These are phyloP conservation scores for Melikaiella ostensackeni DNA, from an alignment of 2,888 invertebrate species.

Conservation along the genomic window DNA sequence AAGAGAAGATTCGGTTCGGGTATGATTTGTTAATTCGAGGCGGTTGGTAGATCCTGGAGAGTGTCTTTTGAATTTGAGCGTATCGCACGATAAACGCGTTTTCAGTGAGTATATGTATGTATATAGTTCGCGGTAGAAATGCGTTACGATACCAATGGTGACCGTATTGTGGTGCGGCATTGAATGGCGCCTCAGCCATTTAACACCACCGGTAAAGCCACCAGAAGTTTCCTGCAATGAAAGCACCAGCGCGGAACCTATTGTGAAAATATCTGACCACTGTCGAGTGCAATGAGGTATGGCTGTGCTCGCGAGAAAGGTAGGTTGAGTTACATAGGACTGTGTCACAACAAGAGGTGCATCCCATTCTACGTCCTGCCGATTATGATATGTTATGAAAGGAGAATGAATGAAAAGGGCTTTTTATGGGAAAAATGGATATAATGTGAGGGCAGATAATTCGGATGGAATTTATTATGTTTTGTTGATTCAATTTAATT, in stretches of 20 bases:
- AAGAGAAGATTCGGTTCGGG: neutral
- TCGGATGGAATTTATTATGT: no score
- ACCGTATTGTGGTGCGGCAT: slow-evolving; percentile 70
- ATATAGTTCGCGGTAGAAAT: slow-evolving; percentile 21
- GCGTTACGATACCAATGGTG: slow-evolving; percentile 65
- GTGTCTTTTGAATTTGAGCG: slow-evolving; percentile 11
- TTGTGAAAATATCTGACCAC: slow-evolving; percentile 76
- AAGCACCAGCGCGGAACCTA: slow-evolving; percentile 71
- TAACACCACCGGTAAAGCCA: slow-evolving; percentile 70
- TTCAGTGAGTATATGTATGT: neutral
- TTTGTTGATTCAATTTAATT: no score
- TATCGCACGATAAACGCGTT: slow-evolving; percentile 12
- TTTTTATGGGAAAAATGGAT: neutral
- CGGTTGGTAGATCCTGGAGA: neutral
- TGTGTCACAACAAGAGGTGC: slow-evolving; percentile 25
- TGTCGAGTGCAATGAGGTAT: slow-evolving; percentile 73
- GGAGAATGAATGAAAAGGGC: neutral
- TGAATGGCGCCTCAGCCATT: slow-evolving; percentile 71
- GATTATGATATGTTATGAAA: slow-evolving; percentile 11
- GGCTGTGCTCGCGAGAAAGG: slow-evolving; percentile 53
- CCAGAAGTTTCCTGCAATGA: slow-evolving; percentile 72
- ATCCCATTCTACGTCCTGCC: slow-evolving; percentile 7
- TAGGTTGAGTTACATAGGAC: slow-evolving; percentile 42
- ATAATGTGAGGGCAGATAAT: no score
- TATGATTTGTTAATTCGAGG: slow-evolving; percentile 16